A percentile compares a stretch with the other conserved stretches of the same genome.
Conservation (phyloP, 2,113 vertebrate species). For the Nansenia antarctica region DNA sequence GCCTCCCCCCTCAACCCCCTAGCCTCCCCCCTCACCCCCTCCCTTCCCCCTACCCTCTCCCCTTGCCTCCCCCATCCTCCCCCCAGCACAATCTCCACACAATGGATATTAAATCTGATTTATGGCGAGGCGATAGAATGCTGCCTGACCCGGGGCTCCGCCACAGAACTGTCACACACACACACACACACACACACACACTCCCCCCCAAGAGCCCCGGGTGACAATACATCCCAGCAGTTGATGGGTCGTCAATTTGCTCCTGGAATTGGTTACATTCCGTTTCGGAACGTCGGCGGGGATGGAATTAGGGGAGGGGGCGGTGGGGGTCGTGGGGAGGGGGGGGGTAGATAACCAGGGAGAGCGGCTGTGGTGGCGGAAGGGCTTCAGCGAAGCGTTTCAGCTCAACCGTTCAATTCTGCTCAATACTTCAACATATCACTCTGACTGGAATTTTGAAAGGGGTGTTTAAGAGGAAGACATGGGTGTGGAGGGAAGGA, state of each 20-base stretch:
- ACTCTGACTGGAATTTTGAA: not conserved
- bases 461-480: not conserved
- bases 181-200: conserved; percentile 6
- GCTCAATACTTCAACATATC: conserved; percentile 1
- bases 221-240: conserved; percentile 58
- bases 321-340: not conserved
- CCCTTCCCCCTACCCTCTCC: not conserved
- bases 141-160: conserved; percentile 43
- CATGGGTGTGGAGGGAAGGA: not conserved
- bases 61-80: not conserved
- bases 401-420: conserved; percentile 9
- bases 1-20: not conserved
- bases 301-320: conserved; percentile 53
- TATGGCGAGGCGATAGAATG: conserved; percentile 63
- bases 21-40: not conserved
- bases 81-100: conserved; percentile 28
- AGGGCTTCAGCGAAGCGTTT: conserved; percentile 6
- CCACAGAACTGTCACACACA: not conserved
- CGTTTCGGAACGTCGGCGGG: conserved; percentile 50
- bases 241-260: conserved; percentile 70
- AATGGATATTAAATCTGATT: conserved; percentile 75
- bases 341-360: conserved; percentile 15
- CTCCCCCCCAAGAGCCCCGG: conserved; percentile 24
- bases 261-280: conserved; percentile 64
- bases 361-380: conserved; percentile 28